A percentile compares a stretch with the other conserved stretches of the same genome.
These are phyloP conservation scores for Hecatera dysodea DNA, from an alignment of 2,888 invertebrate genomes.

Conservation along the genomic window DNA sequence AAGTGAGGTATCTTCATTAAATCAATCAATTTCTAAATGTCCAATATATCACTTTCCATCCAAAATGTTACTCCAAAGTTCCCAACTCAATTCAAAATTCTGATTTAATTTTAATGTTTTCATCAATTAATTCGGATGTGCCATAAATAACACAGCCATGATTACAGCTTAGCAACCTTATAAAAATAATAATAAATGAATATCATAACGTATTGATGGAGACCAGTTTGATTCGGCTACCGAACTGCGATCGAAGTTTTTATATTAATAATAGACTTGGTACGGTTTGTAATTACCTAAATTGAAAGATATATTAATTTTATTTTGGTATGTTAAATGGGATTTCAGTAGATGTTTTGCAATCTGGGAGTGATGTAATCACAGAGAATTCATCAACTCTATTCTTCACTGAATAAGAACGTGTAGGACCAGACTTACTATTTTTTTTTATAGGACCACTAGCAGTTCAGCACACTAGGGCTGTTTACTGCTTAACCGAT, in stretches of 20 bases:
- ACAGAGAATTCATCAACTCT: background rate
- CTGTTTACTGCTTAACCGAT: too few species aligned
- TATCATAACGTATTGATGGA: constrained; percentile 47
- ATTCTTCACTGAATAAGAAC: too few species aligned
- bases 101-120: constrained; percentile 60
- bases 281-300: constrained; percentile 49
- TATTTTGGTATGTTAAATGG: constrained; percentile 14
- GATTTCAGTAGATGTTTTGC: background rate
- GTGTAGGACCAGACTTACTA: too few species aligned
- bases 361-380: constrained; percentile 16
- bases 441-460: too few species aligned
- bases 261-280: constrained; percentile 48
- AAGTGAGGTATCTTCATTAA: background rate
- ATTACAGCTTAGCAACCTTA: constrained; percentile 53
- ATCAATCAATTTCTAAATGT: constrained; percentile 5
- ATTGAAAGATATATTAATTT: constrained; percentile 43
- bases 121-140: constrained; percentile 55
- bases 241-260: constrained; percentile 41
- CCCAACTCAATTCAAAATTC: constrained; percentile 7
- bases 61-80: background rate
- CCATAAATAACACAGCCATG: constrained; percentile 57
- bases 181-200: constrained; percentile 63
- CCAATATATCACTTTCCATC: constrained; percentile 24
- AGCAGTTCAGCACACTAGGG: too few species aligned
- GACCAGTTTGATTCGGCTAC: constrained; percentile 56